Base-by-base conservation (phyloP, 2,888 invertebrate species). In the Nymphalis urticae region DNA sequence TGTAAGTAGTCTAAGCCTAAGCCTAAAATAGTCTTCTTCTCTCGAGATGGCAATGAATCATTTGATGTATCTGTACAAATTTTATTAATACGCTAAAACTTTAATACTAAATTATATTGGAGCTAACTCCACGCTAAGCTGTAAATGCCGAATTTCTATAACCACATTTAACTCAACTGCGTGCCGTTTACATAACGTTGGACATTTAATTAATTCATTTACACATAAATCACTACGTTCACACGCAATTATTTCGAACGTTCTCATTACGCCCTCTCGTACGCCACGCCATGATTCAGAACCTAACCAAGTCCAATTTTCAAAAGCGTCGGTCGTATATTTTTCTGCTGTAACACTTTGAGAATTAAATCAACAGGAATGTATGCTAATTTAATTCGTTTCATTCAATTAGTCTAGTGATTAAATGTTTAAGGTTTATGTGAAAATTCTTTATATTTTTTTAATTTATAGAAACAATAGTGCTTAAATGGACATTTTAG, bases 161-260 rank as follows among this genome's bases (percentile, higher is more conserved):
- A 56, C 64, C 53, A 60, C 60, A 66, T 59, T 59, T 62, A 56
- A 64, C 42, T 42, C 60, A 6, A 66, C 32, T 17, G 21, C 56
- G 42, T 50, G 8, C 13, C 32, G 21, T 47, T 59, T n/a, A 24
- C 51, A n/a, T 62, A 42, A 50, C 32, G 48, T 54, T 50, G 42
- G 42, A 50, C 27, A 27, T 60, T 60, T 53, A 47, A 66, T 66
- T 19, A 42, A 54, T 48, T 68, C 53, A 61, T 65, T 59, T 47
- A 24, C 48, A 61, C 48, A 67, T 64, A 70, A 70, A 70, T 62
- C 36, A 50, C 32, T 50, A 17, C 64, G 48, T 64, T 64, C 62
- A 60, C 64, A 65, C 65, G 59, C 60, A 68, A 60, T 71, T 63
- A 70, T 66, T 66, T 59, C 58, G 62, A 63, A 36, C 68, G 60